phyloP scores from a whole-genome alignment of 2,797 vertebrate genomes.

The Eurystomus glaucurus region DNA sequence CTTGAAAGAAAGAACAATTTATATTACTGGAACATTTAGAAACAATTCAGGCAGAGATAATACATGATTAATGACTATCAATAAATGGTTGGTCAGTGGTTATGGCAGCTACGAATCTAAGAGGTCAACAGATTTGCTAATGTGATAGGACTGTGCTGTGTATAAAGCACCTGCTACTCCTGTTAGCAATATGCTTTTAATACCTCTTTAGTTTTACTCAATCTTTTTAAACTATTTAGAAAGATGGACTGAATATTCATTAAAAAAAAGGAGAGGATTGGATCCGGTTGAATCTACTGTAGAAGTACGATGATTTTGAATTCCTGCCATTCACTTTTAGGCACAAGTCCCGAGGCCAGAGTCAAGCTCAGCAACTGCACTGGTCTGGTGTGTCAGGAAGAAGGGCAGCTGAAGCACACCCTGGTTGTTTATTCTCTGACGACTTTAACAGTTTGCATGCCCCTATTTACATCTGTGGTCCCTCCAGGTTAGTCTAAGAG shows the following conservation, averaged over 20 bases:
- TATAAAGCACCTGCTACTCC: not conserved
- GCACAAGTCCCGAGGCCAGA: not conserved
- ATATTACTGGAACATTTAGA: slow-evolving; percentile 34
- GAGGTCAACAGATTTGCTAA: not conserved
- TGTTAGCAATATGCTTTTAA: not conserved
- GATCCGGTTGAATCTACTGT: not conserved
- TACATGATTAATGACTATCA: slow-evolving; percentile 42
- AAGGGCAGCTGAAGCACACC: not conserved
- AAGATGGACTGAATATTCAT: not conserved
- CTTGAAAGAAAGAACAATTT: slow-evolving; percentile 36
- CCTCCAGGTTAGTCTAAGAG: not conserved
- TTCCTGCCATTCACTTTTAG: not conserved
- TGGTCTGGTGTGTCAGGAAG: not conserved
- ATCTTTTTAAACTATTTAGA: not conserved
- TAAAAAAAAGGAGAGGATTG: fast-evolving
- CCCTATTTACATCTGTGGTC: not conserved
- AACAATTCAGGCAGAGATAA: slow-evolving; percentile 30
- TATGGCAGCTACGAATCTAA: not conserved
- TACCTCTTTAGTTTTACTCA: not conserved
- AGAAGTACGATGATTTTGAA: not conserved
- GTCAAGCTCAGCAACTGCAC: not conserved
- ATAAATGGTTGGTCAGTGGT: slow-evolving; percentile 37
- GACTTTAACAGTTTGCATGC: not conserved
- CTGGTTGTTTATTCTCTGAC: not conserved
- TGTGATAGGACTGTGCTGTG: not conserved